A percentile compares a stretch with the other conserved stretches of the same genome.
Conservation (phyloP, 2,888 invertebrate species). For the Tipula unca region DNA sequence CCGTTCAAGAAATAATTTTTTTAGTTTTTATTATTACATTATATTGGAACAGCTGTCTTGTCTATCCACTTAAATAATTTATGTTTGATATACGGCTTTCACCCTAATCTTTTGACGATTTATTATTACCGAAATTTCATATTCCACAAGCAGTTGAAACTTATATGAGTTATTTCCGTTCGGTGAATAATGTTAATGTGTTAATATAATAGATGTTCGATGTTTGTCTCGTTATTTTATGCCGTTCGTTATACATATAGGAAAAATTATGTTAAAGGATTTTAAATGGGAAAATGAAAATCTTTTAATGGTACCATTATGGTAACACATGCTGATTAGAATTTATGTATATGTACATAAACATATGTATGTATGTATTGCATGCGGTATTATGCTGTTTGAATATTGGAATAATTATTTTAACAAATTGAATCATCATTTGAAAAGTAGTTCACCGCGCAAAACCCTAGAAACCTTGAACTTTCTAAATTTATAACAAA, state of each 20-base stretch:
- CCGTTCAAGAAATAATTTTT: not conserved
- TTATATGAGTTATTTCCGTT: not conserved
- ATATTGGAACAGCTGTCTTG: not conserved
- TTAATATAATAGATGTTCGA: not conserved
- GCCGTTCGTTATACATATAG: not conserved
- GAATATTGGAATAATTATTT: not conserved
- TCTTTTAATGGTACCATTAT: not conserved
- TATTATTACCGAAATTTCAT: not conserved
- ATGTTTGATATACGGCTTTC: not conserved
- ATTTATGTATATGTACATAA: not conserved
- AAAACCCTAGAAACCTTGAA: not conserved
- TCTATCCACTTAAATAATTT: not conserved
- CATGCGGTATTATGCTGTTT: not conserved
- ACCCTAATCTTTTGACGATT: not conserved
- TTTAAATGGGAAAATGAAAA: not conserved
- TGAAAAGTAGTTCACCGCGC: not conserved
- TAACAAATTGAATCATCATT: not conserved
- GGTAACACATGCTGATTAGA: not conserved
- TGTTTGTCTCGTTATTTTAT: not conserved
- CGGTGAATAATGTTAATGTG: not conserved
- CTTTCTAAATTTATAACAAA: not conserved
- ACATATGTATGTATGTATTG: not conserved
- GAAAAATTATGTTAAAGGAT: not conserved
- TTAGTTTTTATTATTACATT: not conserved
- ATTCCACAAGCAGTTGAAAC: not conserved